These are phyloP conservation scores for Geococcyx californianus DNA, from an alignment of 2,113 vertebrate genomes.

Conservation along the genomic window DNA sequence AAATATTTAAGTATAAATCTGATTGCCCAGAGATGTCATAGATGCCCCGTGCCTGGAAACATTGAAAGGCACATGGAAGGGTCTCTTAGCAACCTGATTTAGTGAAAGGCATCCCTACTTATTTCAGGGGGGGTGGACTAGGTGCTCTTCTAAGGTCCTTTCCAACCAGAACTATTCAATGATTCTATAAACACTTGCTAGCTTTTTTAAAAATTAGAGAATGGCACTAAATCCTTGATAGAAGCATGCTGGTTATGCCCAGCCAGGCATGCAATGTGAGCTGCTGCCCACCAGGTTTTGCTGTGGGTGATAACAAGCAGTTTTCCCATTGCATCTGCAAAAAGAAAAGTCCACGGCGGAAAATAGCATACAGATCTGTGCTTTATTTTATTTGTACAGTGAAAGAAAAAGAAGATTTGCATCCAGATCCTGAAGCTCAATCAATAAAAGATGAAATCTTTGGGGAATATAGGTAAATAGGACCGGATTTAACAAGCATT, in stretches of 20 bases:
- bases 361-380: conserved; percentile 19
- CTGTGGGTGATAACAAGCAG: background rate
- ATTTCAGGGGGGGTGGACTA: accelerated
- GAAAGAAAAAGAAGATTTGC: conserved; percentile 96
- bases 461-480: conserved; percentile 94
- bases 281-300: background rate
- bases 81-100: background rate
- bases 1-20: background rate
- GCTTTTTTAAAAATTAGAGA: background rate
- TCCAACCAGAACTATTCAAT: background rate
- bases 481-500: background rate
- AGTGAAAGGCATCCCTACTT: background rate
- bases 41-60: background rate
- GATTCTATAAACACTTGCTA: background rate
- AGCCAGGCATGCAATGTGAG: background rate
- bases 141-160: background rate
- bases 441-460: conserved; percentile 96
- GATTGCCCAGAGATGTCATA: background rate
- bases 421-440: conserved; percentile 93
- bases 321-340: background rate
- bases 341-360: background rate
- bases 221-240: background rate
- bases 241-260: background rate
- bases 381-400: conserved; percentile 79
- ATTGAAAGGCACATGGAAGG: background rate